phyloP scores from a whole-genome alignment of 2,113 vertebrate genomes.

The Coptodon bakossiorum region DNA sequence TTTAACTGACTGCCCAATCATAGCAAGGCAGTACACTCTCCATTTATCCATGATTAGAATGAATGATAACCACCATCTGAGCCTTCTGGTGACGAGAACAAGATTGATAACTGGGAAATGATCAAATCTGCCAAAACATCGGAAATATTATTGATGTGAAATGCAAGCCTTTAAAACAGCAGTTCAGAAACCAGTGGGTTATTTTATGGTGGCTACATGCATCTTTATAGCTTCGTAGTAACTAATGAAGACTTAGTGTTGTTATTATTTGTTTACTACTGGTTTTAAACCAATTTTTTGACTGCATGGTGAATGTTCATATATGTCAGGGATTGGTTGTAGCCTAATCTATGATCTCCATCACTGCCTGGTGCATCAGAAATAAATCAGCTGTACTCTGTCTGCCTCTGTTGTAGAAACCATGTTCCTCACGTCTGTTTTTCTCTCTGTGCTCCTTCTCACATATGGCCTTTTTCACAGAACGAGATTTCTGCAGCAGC shows the following conservation, averaged over 20 bases:
- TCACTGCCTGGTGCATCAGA: neutral
- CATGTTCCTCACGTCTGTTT: constrained; percentile 41
- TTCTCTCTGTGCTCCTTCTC: neutral
- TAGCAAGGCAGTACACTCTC: rapidly evolving
- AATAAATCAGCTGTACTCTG: neutral
- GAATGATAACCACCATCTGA: rapidly evolving
- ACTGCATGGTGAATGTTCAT: neutral
- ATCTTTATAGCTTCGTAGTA: neutral
- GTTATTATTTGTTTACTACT: neutral
- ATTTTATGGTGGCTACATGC: neutral
- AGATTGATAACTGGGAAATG: rapidly evolving
- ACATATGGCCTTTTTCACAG: constrained; percentile 39
- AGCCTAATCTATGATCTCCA: neutral
- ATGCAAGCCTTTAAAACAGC: neutral
- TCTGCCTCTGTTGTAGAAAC: constrained; percentile 9
- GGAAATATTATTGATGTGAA: neutral
- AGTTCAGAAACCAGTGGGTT: neutral
- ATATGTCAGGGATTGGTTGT: neutral
- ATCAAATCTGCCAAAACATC: neutral
- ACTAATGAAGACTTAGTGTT: neutral
- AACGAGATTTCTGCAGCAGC: neutral
- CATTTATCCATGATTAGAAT: rapidly evolving
- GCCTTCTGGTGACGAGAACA: neutral
- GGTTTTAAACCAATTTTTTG: neutral
- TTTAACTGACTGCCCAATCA: rapidly evolving